A percentile compares a stretch with the other conserved stretches of the same genome.
Conservation (phyloP, 2,113 vertebrate species). For the Podocnemis expansa region DNA sequence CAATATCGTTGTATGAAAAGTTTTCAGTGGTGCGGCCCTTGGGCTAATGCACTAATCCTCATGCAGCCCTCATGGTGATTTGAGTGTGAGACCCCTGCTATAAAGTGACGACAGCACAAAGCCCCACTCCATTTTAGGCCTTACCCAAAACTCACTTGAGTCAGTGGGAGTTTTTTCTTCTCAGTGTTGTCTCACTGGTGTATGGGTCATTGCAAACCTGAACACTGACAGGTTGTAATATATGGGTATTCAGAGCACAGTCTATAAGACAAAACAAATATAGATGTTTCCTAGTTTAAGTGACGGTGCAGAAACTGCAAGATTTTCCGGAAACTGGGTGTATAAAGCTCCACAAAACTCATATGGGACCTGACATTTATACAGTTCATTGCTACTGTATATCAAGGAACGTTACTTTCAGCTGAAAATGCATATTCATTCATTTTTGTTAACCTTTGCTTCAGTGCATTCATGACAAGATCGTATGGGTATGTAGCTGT, state of each 20-base stretch:
- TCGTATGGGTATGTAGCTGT: slow-evolving; percentile 59
- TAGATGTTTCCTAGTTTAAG: slow-evolving; percentile 36
- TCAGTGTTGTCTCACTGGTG: slow-evolving; percentile 18
- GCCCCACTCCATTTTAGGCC: neutral
- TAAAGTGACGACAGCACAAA: neutral
- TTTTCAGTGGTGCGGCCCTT: too few species aligned
- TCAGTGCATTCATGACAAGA: slow-evolving; percentile 70
- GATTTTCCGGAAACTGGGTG: slow-evolving; percentile 18
- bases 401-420: slow-evolving; percentile 27
- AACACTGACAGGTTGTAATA: slow-evolving; percentile 1
- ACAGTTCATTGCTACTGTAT: slow-evolving; percentile 37
- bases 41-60: too few species aligned
- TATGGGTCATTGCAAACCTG: slow-evolving; percentile 28
- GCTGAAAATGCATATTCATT: slow-evolving; percentile 53
- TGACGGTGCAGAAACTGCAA: slow-evolving; percentile 44
- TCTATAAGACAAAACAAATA: neutral
- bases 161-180: neutral
- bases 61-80: too few species aligned
- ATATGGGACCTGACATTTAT: slow-evolving; percentile 38
- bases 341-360: neutral
- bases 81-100: too few species aligned
- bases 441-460: slow-evolving; percentile 74
- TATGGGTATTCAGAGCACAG: neutral
- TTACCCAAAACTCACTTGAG: neutral
- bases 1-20: too few species aligned